A percentile compares a stretch with the other conserved stretches of the same genome.
Evolutionary conservation across 1,140 invertebrate genomes (phyloP).

Genomic region (Augochlora pura): DNA sequence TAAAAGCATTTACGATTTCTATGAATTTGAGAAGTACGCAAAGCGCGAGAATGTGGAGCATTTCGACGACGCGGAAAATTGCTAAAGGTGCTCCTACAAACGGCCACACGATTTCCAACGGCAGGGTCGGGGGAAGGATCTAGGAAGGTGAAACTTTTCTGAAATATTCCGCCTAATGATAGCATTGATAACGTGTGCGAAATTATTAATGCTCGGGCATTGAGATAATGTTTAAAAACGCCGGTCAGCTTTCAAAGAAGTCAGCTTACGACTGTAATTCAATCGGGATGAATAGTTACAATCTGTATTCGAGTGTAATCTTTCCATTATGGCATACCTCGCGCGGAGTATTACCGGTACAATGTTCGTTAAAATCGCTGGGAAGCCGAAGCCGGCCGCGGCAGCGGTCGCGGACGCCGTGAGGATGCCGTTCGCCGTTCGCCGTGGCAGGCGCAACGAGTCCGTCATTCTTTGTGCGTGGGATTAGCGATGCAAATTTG

Average conservation of each 20-base stretch:
- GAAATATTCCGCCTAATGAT: background rate
- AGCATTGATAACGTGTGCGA: background rate
- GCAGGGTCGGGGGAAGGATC: background rate
- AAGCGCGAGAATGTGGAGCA: too few species aligned
- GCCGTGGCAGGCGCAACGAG: constrained; percentile 48
- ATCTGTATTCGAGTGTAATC: background rate
- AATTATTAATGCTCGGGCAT: background rate
- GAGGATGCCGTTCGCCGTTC: too few species aligned
- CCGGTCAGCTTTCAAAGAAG: background rate
- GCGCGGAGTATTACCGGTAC: constrained; percentile 27
- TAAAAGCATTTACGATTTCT: too few species aligned
- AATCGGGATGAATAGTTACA: background rate
- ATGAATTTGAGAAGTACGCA: too few species aligned
- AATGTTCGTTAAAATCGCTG: constrained; percentile 49
- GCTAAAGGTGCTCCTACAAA: too few species aligned
- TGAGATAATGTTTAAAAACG: background rate
- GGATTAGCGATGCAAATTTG: constrained; percentile 68
- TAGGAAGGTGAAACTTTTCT: background rate
- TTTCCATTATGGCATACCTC: constrained; percentile 14
- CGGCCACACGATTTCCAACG: too few species aligned
- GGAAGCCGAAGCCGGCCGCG: constrained; percentile 31
- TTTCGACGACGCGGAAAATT: too few species aligned
- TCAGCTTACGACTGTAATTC: background rate
- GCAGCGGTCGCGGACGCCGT: too few species aligned
- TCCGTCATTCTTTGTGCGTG: constrained; percentile 56